These are phyloP conservation scores for Cydia amplana DNA, from an alignment of 1,140 invertebrate genomes.

Conservation along the genomic window DNA sequence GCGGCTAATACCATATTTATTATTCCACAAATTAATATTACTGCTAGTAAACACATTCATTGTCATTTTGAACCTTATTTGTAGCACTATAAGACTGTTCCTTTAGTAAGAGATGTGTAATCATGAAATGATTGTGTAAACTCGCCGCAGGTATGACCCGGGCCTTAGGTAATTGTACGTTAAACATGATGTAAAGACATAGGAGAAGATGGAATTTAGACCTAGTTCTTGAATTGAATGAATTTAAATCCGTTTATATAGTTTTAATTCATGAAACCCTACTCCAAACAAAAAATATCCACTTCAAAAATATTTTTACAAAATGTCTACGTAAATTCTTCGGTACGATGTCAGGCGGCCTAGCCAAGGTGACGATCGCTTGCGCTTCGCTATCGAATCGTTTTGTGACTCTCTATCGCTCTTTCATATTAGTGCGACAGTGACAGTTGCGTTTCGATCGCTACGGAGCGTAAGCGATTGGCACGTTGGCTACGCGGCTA, in stretches of 20 bases:
- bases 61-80: not conserved
- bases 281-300: not conserved
- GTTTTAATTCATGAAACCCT: too few relatives aligned
- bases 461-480: too few relatives aligned
- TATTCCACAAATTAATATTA: not conserved
- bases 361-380: too few relatives aligned
- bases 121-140: slow-evolving; percentile 7
- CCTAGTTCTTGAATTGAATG: not conserved
- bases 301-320: not conserved
- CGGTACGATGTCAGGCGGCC: too few relatives aligned
- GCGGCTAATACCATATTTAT: not conserved
- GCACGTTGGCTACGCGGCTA: too few relatives aligned
- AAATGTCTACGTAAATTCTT: too few relatives aligned
- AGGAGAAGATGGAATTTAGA: not conserved
- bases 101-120: not conserved
- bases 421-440: too few relatives aligned
- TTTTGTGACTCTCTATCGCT: too few relatives aligned
- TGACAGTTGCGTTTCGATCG: too few relatives aligned
- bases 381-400: too few relatives aligned
- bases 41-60: not conserved
- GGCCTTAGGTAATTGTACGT: slow-evolving; percentile 1
- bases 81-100: not conserved
- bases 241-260: too few relatives aligned
- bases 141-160: slow-evolving; percentile 23
- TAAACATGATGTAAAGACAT: not conserved